Percentiles rank a stretch among this genome's conserved stretches.
These are phyloP conservation scores for Acanthosepion esculentum DNA, from an alignment of 2,888 invertebrate genomes.

Conservation along the genomic window DNA sequence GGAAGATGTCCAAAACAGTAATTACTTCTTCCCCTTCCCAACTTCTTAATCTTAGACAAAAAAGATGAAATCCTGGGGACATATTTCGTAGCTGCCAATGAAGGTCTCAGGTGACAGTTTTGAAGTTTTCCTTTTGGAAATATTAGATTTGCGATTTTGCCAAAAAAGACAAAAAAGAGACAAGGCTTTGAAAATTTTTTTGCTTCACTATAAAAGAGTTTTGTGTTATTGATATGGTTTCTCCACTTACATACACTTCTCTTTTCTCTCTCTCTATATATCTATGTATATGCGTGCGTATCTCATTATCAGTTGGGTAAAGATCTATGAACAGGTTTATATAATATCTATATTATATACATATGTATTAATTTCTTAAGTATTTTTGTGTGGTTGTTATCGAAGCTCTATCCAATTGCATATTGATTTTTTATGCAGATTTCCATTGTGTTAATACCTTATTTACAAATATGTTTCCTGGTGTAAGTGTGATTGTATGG, in stretches of 20 bases:
- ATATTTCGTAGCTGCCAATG: not conserved
- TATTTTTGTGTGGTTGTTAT: no score
- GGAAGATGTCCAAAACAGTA: not conserved
- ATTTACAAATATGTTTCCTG: no score
- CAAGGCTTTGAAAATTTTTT: not conserved
- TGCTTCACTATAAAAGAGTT: not conserved
- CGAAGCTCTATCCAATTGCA: no score
- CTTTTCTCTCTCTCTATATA: not conserved
- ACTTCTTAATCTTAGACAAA: not conserved
- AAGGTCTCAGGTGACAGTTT: conserved; percentile 9
- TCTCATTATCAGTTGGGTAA: not conserved
- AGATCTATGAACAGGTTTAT: no score
- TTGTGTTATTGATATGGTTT: not conserved
- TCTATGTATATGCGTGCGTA: not conserved
- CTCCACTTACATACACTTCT: not conserved
- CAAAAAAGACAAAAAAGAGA: not conserved
- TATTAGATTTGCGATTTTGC: not conserved
- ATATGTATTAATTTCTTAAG: not conserved
- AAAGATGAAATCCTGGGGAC: conserved; percentile 33
- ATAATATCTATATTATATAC: not conserved
- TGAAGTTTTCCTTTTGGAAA: not conserved
- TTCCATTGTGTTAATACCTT: no score
- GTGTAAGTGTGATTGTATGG: not conserved
- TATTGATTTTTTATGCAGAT: no score
- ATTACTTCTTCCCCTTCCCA: not conserved